Conservation (phyloP, 37 sponge, comb jelly and placozoan species). For the Cliona cf. orientalis region DNA sequence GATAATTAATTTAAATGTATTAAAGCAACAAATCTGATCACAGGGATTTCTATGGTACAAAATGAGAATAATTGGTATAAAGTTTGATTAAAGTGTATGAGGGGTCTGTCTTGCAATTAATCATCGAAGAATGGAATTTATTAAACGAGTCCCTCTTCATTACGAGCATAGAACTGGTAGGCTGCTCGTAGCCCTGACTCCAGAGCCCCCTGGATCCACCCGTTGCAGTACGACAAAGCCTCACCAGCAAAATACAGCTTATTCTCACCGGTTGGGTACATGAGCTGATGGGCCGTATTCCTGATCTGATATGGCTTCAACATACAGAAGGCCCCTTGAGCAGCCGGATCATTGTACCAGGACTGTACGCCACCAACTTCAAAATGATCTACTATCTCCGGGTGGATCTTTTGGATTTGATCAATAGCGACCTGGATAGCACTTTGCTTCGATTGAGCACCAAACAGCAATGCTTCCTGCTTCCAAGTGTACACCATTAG, state of each 20-base stretch:
- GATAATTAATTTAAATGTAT: no score
- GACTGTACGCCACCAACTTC: conserved; percentile 44
- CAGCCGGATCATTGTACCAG: conserved; percentile 52
- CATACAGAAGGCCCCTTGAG: conserved; percentile 55
- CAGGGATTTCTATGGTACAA: no score
- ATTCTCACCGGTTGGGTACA: conserved; percentile 22
- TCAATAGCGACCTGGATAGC: conserved; percentile 52
- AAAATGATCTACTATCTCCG: conserved; percentile 40
- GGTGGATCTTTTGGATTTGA: conserved; percentile 56
- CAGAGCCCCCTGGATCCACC: conserved; percentile 83
- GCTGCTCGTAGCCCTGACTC: conserved; percentile 69
- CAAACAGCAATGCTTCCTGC: conserved; percentile 59
- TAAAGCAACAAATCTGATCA: no score
- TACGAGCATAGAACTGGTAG: conserved; percentile 63
- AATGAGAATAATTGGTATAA: no score
- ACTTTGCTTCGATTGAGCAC: conserved; percentile 3
- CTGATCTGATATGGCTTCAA: conserved; percentile 32
- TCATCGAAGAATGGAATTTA: no score
- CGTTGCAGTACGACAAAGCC: conserved; percentile 52
- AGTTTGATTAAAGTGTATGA: no score
- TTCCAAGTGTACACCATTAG: conserved; percentile 69
- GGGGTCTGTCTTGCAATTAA: no score
- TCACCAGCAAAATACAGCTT: conserved; percentile 73
- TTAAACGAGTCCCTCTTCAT: no score
- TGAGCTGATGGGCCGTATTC: not conserved